These are phyloP conservation scores for Poeciliopsis paucimaculata DNA, from an alignment of 2,797 vertebrate genomes.

Conservation along the genomic window DNA sequence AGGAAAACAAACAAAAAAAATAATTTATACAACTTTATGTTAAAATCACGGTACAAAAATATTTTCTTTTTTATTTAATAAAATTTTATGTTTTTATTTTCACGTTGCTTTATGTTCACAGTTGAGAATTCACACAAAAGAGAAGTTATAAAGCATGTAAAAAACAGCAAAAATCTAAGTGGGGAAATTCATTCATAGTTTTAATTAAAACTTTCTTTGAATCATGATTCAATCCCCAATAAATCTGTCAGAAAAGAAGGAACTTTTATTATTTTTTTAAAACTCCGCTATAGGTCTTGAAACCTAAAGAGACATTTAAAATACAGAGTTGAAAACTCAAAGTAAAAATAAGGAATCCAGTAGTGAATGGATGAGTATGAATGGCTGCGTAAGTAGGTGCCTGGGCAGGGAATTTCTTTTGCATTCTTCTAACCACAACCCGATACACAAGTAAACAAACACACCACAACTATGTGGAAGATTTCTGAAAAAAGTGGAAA, in stretches of 20 bases:
- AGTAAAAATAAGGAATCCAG: background rate
- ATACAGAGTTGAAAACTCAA: background rate
- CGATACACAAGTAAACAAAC: background rate
- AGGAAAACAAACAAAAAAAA: background rate
- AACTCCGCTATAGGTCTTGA: background rate
- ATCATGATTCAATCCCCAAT: background rate
- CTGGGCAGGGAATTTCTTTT: background rate
- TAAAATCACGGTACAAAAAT: background rate
- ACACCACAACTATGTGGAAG: background rate
- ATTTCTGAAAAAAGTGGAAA: background rate
- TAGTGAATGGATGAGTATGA: background rate
- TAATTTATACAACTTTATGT: background rate
- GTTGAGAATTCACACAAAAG: background rate
- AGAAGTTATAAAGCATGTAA: background rate
- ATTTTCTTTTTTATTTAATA: background rate
- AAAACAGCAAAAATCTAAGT: background rate
- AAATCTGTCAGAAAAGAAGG: background rate
- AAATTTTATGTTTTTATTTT: background rate
- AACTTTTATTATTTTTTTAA: background rate
- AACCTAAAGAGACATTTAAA: background rate
- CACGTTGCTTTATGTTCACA: background rate
- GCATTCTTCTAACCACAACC: background rate
- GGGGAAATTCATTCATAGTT: background rate
- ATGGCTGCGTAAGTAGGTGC: background rate
- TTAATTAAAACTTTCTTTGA: background rate